Evolutionary conservation across 2,888 invertebrate genomes (phyloP).

Genomic region (Drosophila pseudotakahashii): DNA sequence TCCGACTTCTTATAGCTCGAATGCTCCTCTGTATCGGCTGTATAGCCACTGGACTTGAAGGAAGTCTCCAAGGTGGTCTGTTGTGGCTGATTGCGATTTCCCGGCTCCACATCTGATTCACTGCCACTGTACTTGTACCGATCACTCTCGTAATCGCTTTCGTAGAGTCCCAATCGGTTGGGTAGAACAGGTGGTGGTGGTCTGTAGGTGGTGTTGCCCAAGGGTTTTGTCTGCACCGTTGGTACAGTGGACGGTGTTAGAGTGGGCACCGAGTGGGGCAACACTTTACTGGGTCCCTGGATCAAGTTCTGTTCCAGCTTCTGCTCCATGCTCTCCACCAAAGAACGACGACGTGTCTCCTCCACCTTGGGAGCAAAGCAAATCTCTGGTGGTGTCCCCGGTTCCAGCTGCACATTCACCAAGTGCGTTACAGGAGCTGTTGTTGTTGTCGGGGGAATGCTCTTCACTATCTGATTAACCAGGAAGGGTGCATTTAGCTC

Average conservation of each 20-base stretch:
- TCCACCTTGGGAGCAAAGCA: slow-evolving; percentile 86
- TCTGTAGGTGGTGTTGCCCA: slow-evolving; percentile 63
- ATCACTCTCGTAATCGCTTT: slow-evolving; percentile 90
- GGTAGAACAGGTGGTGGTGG: slow-evolving; percentile 87
- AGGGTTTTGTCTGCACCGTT: slow-evolving; percentile 80
- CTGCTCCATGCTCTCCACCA: slow-evolving; percentile 86
- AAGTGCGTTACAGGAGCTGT: slow-evolving; percentile 63
- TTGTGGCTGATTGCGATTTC: slow-evolving; percentile 70
- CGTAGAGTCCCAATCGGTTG: slow-evolving; percentile 86
- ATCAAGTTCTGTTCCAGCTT: slow-evolving; percentile 85
- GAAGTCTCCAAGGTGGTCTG: slow-evolving; percentile 61
- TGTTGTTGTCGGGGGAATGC: slow-evolving; percentile 59
- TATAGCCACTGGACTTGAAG: slow-evolving; percentile 86
- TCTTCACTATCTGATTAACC: slow-evolving; percentile 83
- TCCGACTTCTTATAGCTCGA: slow-evolving; percentile 82
- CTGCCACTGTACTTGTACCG: slow-evolving; percentile 88
- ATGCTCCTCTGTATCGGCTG: slow-evolving; percentile 89
- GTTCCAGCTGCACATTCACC: slow-evolving; percentile 86
- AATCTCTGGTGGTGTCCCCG: slow-evolving; percentile 89
- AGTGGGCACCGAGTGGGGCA: slow-evolving; percentile 86
- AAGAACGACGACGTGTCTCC: slow-evolving; percentile 85
- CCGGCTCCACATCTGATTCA: slow-evolving; percentile 86
- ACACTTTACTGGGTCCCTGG: slow-evolving; percentile 85
- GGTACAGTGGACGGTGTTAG: slow-evolving; percentile 85
- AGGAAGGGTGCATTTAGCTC: slow-evolving; percentile 85